These are phyloP conservation scores for Propithecus coquereli DNA, from an alignment of 2,113 vertebrate genomes.

Conservation along the genomic window DNA sequence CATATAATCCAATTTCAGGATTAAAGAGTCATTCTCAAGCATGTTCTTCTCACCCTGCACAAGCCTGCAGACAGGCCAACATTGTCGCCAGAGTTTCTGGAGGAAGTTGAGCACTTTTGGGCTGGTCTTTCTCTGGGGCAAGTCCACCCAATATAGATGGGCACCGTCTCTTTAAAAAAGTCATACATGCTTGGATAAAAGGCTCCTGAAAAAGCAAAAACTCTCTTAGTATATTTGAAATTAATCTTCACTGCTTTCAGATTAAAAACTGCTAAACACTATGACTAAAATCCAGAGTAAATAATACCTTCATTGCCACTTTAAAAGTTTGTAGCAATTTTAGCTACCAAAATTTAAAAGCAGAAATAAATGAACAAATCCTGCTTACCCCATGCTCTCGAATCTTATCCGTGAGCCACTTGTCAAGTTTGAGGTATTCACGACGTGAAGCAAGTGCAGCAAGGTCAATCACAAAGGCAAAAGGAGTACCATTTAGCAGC, in stretches of 20 bases:
- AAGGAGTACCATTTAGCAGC: constrained; percentile 99
- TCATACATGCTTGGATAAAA: constrained; percentile 98
- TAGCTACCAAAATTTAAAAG: constrained; percentile 56
- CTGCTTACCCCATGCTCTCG: constrained; percentile 96
- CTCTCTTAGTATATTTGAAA: constrained; percentile 7
- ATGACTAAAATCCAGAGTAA: constrained; percentile 18
- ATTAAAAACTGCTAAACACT: constrained; percentile 48
- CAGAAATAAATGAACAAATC: constrained; percentile 73
- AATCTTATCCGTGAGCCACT: constrained; percentile 99
- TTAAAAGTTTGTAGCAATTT: constrained; percentile 45
- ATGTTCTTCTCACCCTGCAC: constrained; percentile 90
- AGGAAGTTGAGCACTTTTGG: constrained; percentile 98
- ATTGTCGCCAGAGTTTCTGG: constrained; percentile 98
- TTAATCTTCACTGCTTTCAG: background rate
- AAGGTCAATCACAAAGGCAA: constrained; percentile 99
- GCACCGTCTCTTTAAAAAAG: constrained; percentile 97
- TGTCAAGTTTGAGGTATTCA: constrained; percentile 99
- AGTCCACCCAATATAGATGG: constrained; percentile 98
- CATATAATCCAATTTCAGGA: background rate
- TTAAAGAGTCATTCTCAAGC: background rate
- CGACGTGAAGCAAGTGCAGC: constrained; percentile 99
- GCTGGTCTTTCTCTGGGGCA: constrained; percentile 98
- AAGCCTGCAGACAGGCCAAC: constrained; percentile 96
- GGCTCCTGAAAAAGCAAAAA: constrained; percentile 87
- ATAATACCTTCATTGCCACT: constrained; percentile 59